These are phyloP conservation scores for Charina bottae DNA, from an alignment of 2,113 vertebrate species.

Conservation along the genomic window DNA sequence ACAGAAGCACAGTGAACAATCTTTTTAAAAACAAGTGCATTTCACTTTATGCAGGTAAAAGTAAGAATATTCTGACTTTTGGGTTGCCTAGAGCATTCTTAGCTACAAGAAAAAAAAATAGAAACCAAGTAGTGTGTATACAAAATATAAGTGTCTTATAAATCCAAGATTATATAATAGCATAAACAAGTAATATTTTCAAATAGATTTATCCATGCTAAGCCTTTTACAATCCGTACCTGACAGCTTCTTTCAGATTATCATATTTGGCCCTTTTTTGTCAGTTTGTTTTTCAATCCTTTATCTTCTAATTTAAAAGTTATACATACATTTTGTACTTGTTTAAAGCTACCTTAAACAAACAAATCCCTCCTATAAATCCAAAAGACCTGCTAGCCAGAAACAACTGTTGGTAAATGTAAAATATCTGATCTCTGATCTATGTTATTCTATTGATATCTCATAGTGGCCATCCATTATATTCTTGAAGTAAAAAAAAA, in stretches of 20 bases:
- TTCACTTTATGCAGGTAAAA: background rate
- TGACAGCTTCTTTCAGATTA: background rate
- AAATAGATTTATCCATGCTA: constrained; percentile 6
- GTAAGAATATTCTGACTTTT: background rate
- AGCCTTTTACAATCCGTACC: background rate
- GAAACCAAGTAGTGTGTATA: background rate
- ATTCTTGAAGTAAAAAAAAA: background rate
- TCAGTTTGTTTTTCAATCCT: constrained; percentile 6
- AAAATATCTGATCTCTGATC: background rate
- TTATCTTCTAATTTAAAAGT: background rate
- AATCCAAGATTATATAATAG: background rate
- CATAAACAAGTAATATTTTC: constrained; percentile 3
- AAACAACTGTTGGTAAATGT: background rate
- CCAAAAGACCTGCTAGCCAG: background rate
- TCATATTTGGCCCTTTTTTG: background rate
- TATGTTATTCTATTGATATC: background rate
- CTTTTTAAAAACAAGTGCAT: background rate
- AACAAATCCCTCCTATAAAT: background rate
- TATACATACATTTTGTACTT: background rate
- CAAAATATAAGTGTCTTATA: background rate
- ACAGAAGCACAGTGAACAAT: background rate
- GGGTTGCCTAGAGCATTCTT: background rate
- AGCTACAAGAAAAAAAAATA: background rate
- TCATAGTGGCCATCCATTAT: background rate
- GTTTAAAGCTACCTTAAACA: background rate